Percentiles rank a stretch among this genome's conserved stretches.
Evolutionary conservation across 2,113 vertebrate species (phyloP).

Genomic region (Columba janthina): DNA sequence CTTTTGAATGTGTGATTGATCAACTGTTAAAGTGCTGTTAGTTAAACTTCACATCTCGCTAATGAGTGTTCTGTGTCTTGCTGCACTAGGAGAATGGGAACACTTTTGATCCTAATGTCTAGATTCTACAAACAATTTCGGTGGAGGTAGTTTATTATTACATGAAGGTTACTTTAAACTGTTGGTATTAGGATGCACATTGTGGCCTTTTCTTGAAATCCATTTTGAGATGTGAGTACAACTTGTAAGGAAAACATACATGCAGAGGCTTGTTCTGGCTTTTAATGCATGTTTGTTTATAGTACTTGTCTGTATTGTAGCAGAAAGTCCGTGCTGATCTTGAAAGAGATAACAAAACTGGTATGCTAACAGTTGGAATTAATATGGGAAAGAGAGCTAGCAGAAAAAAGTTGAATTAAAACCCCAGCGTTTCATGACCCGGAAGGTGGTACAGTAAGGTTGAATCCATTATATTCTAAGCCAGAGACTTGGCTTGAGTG

Average conservation of each 20-base stretch:
- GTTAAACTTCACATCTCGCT: neutral
- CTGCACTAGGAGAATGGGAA: neutral
- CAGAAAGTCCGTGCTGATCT: neutral
- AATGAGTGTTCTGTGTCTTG: neutral
- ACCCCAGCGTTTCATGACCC: neutral
- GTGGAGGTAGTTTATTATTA: neutral
- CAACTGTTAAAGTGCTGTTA: neutral
- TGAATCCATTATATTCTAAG: neutral
- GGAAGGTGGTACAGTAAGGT: neutral
- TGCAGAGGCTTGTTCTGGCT: neutral
- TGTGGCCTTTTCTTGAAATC: neutral
- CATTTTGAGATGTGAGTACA: neutral
- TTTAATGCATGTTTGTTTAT: neutral
- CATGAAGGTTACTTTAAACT: neutral
- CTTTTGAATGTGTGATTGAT: neutral
- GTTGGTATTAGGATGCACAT: neutral
- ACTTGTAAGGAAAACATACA: neutral
- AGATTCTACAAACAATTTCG: neutral
- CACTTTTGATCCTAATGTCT: neutral
- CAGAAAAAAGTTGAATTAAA: neutral
- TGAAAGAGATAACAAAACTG: neutral
- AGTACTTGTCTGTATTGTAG: neutral
- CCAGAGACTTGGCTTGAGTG: neutral
- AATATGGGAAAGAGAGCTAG: neutral
- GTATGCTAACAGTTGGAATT: neutral